Percentiles rank a stretch among this genome's conserved stretches.
These are phyloP conservation scores for Chironomus riparius DNA, from an alignment of 2,888 invertebrate species.

Conservation along the genomic window DNA sequence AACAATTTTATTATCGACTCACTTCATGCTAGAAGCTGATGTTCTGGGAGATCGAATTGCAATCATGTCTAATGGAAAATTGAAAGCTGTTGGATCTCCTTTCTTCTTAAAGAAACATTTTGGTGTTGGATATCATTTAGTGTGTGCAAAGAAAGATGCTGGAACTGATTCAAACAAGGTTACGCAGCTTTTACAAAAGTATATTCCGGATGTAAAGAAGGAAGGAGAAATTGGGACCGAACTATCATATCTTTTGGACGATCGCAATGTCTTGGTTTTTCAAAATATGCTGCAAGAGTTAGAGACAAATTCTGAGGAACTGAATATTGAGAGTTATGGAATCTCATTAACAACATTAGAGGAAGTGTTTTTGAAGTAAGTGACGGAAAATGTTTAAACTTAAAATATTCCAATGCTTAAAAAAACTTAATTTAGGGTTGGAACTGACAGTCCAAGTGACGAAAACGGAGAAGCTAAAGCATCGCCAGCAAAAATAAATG, in stretches of 20 bases:
- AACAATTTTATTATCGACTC: slow-evolving; percentile 46
- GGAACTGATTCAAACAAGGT: slow-evolving; percentile 43
- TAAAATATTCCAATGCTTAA: no score
- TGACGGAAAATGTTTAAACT: no score
- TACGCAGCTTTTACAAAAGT: slow-evolving; percentile 48
- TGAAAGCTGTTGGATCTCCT: slow-evolving; percentile 67
- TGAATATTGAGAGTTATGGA: slow-evolving; percentile 66
- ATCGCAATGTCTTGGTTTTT: slow-evolving; percentile 52
- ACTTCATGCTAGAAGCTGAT: slow-evolving; percentile 81
- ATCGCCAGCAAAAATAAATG: neutral
- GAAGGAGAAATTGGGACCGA: slow-evolving; percentile 62
- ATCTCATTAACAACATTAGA: slow-evolving; percentile 75
- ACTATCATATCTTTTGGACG: slow-evolving; percentile 54
- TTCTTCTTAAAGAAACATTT: slow-evolving; percentile 55
- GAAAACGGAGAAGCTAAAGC: neutral
- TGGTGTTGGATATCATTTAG: slow-evolving; percentile 66
- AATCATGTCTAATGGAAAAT: slow-evolving; percentile 64
- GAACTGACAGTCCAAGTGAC: neutral
- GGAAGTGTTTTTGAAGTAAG: slow-evolving; percentile 65
- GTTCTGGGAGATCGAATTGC: slow-evolving; percentile 64
- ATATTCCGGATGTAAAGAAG: slow-evolving; percentile 52
- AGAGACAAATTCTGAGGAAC: slow-evolving; percentile 47
- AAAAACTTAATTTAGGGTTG: neutral
- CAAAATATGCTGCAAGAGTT: slow-evolving; percentile 56
- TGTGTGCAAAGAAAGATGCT: slow-evolving; percentile 41